A percentile compares a stretch with the other conserved stretches of the same genome.
Conservation (phyloP, 2,888 invertebrate genomes). For the Drosophila meridionalis region DNA sequence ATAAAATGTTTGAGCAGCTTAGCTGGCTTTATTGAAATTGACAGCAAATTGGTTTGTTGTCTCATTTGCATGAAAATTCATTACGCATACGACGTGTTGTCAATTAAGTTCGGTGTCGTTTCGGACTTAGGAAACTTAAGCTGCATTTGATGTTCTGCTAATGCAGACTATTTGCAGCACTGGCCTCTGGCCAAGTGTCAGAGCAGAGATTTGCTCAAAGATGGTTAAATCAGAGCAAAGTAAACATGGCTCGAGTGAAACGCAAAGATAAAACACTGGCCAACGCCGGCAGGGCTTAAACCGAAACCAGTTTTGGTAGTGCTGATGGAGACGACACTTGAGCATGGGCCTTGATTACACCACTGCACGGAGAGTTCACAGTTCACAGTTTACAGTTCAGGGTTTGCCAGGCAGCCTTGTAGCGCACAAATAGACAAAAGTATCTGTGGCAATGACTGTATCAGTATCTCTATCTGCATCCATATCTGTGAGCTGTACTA, state of each 20-base stretch:
- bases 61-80: conserved; percentile 3
- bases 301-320: conserved; percentile 42
- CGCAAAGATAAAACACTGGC: conserved; percentile 33
- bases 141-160: conserved; percentile 16
- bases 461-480: conserved; percentile 13
- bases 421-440: conserved; percentile 38
- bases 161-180: conserved; percentile 19
- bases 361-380: conserved; percentile 8
- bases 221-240: conserved; percentile 21
- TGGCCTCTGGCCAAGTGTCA: conserved; percentile 28
- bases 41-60: background rate
- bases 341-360: conserved; percentile 55
- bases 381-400: conserved; percentile 45
- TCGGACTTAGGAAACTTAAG: background rate
- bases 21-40: background rate
- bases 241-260: conserved; percentile 13
- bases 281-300: conserved; percentile 47
- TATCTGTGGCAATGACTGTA: conserved; percentile 22
- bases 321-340: conserved; percentile 27
- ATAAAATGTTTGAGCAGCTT: conserved; percentile 3
- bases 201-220: conserved; percentile 28
- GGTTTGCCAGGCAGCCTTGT: conserved; percentile 60
- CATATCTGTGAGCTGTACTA: conserved; percentile 12
- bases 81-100: conserved; percentile 19
- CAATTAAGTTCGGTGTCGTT: conserved; percentile 10